These are phyloP conservation scores for Pelobates cultripes DNA, from an alignment of 2,797 vertebrate genomes.

Conservation along the genomic window DNA sequence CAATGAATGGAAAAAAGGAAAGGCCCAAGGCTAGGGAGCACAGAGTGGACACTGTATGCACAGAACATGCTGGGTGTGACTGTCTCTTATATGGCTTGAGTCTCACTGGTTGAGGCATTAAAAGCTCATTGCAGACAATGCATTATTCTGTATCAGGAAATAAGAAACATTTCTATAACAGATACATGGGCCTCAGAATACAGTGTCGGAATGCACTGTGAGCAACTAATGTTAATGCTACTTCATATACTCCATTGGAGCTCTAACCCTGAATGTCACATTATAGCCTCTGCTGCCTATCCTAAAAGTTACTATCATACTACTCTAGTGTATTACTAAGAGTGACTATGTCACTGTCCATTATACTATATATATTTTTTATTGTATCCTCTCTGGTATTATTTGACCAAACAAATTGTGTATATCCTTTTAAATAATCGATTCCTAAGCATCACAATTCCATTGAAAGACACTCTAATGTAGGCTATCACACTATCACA, in stretches of 20 bases:
- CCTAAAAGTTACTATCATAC: no score
- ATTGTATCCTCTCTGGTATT: no score
- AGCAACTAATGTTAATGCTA: no score
- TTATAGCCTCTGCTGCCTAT: no score
- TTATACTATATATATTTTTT: no score
- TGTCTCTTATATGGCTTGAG: not conserved
- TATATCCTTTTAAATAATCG: no score
- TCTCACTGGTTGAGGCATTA: conserved; percentile 8
- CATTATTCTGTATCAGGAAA: not conserved
- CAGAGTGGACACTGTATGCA: conserved; percentile 40
- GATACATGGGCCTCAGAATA: not conserved
- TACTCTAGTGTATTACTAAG: no score
- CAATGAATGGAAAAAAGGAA: conserved; percentile 47
- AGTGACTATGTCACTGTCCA: no score
- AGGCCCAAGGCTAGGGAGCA: conserved; percentile 25
- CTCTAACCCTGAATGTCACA: not conserved
- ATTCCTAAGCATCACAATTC: no score
- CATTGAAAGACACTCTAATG: not conserved
- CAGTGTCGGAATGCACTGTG: not conserved
- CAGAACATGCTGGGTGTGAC: conserved; percentile 29
- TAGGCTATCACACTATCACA: not conserved
- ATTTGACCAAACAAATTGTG: no score
- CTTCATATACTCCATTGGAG: no score
- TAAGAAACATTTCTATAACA: not conserved
- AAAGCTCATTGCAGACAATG: not conserved